Evolutionary conservation across 2,888 invertebrate genomes (phyloP).

Genomic region (Clusia tigrina): DNA sequence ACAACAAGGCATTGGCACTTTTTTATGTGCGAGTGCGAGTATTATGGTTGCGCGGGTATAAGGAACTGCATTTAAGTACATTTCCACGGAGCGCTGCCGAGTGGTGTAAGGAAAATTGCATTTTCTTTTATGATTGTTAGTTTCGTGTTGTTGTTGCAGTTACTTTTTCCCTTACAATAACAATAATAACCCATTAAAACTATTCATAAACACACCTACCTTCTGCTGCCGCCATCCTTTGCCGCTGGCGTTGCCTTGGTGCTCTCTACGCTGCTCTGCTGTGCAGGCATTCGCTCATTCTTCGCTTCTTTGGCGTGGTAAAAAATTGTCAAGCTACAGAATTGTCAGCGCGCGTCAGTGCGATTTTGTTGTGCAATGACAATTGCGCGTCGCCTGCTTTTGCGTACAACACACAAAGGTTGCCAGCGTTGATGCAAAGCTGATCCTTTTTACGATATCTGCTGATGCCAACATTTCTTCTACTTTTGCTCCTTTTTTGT

Average conservation of each 20-base stretch:
- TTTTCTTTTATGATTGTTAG: slow-evolving; percentile 48
- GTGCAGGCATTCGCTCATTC: slow-evolving; percentile 32
- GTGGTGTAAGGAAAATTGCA: slow-evolving; percentile 44
- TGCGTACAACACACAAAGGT: slow-evolving; percentile 26
- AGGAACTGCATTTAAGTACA: slow-evolving; percentile 51
- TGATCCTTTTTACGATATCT: too few species aligned
- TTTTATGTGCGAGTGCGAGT: not conserved
- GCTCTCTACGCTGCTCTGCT: slow-evolving; percentile 2
- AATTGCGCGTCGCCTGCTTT: slow-evolving; percentile 15
- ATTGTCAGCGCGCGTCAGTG: not conserved
- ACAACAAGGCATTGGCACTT: slow-evolving; percentile 32
- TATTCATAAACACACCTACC: slow-evolving; percentile 50
- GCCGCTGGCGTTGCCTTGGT: not conserved
- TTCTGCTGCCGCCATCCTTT: slow-evolving; percentile 15
- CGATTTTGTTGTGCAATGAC: not conserved
- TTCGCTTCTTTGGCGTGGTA: slow-evolving; percentile 36
- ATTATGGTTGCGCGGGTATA: slow-evolving; percentile 38
- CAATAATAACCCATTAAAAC: slow-evolving; percentile 55
- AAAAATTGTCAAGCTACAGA: not conserved
- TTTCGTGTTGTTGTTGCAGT: slow-evolving; percentile 20
- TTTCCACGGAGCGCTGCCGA: slow-evolving; percentile 19
- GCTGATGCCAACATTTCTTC: too few species aligned
- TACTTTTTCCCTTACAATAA: slow-evolving; percentile 40
- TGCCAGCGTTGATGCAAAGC: not conserved
- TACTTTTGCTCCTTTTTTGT: not conserved